phyloP scores from a whole-genome alignment of 2,113 vertebrate species.

The Columba janthina region DNA sequence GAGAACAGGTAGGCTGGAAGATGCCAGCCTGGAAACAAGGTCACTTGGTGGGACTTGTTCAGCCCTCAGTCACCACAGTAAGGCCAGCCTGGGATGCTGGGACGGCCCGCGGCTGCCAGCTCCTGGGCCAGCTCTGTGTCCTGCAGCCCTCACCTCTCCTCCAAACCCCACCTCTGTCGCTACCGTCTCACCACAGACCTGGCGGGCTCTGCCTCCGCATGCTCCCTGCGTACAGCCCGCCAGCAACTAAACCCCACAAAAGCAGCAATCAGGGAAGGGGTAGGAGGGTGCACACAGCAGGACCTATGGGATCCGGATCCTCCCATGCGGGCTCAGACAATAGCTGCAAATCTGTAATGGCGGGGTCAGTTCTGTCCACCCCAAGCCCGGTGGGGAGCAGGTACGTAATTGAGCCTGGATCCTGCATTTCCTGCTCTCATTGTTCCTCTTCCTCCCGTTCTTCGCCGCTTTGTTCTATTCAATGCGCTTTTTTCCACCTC shows the following conservation, averaged over 20 bases:
- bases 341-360: background rate
- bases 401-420: background rate
- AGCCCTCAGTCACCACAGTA: background rate
- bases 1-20: background rate
- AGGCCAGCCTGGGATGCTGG: background rate
- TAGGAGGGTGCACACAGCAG: background rate
- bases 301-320: background rate
- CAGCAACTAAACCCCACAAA: background rate
- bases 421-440: background rate
- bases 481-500: background rate
- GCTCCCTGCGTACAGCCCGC: background rate
- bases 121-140: background rate
- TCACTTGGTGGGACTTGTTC: background rate
- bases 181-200: background rate
- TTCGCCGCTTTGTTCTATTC: background rate
- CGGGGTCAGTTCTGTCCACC: background rate
- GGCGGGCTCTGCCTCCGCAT: background rate
- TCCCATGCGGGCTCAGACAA: background rate
- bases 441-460: background rate
- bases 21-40: background rate
- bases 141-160: background rate
- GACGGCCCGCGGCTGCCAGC: background rate
- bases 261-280: background rate
- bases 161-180: background rate
- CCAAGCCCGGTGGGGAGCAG: background rate